phyloP scores from a whole-genome alignment of 1,140 invertebrate species.

The Drosophila sp. region DNA sequence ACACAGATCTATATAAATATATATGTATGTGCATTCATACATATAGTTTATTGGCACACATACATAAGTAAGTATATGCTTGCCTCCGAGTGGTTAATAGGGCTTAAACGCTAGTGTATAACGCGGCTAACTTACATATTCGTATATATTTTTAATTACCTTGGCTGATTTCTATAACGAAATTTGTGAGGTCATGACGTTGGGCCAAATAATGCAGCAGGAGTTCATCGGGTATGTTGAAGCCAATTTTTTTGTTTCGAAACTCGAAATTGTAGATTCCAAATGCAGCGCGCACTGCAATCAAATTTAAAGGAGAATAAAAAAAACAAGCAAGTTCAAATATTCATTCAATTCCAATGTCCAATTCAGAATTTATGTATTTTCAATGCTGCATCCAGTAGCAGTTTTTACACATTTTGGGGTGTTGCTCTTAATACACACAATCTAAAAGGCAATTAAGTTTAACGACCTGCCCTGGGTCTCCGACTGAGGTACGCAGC shows the following conservation, averaged over 20 bases:
- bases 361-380: conserved; percentile 30
- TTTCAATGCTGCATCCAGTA: conserved; percentile 22
- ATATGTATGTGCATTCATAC: conserved; percentile 30
- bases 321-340: conserved; percentile 4
- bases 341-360: conserved; percentile 41
- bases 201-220: conserved; percentile 79
- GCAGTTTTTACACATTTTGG: conserved; percentile 15
- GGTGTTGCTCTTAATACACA: conserved; percentile 31
- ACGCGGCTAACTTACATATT: conserved; percentile 55
- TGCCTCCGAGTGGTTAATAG: conserved; percentile 29
- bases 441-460: conserved; percentile 50
- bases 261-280: conserved; percentile 83
- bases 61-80: conserved; percentile 18
- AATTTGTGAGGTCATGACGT: conserved; percentile 81
- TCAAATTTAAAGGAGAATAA: conserved; percentile 9
- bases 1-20: conserved; percentile 50
- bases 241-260: conserved; percentile 82
- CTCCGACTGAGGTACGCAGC: conserved; percentile 20
- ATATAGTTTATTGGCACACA: conserved; percentile 22
- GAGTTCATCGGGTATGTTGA: conserved; percentile 81
- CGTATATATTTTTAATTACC: conserved; percentile 61
- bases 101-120: conserved; percentile 68
- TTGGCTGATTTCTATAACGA: conserved; percentile 84
- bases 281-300: conserved; percentile 77
- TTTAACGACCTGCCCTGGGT: conserved; percentile 56